Percentiles rank a stretch among this genome's conserved stretches.
Evolutionary conservation across 2,113 vertebrate genomes (phyloP).

Genomic region (Pipa parva): DNA sequence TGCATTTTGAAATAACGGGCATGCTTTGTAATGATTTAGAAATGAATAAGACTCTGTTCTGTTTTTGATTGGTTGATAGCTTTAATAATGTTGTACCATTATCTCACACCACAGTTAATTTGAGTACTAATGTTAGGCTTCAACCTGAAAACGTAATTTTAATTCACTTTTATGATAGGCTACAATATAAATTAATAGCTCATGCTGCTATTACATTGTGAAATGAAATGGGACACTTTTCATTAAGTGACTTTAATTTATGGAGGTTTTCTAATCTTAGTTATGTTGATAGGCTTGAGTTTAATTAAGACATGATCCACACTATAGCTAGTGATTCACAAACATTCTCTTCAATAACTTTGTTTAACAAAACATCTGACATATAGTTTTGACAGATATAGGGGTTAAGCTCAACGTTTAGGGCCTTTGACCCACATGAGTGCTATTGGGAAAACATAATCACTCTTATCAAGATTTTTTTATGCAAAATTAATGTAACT

Average conservation of each 20-base stretch:
- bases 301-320: background rate
- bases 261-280: background rate
- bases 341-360: background rate
- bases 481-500: no score
- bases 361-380: background rate
- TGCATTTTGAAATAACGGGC: background rate
- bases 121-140: background rate
- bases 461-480: no score
- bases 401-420: no score
- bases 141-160: constrained; percentile 9
- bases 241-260: constrained; percentile 7
- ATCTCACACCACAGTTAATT: constrained; percentile 1
- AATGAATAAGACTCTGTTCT: background rate
- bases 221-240: constrained; percentile 7
- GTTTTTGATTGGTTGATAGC: constrained; percentile 4
- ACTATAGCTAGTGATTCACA: background rate
- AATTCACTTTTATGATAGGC: constrained; percentile 8
- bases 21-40: constrained; percentile 2
- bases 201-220: constrained; percentile 4
- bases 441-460: no score
- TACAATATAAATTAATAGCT: constrained; percentile 4
- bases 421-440: no score
- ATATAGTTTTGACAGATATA: background rate
- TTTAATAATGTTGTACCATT: constrained; percentile 5
- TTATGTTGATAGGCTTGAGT: background rate